Percentiles rank a stretch among this genome's conserved stretches.
Conservation (phyloP, 2,797 vertebrate genomes). For the Liasis olivaceus region DNA sequence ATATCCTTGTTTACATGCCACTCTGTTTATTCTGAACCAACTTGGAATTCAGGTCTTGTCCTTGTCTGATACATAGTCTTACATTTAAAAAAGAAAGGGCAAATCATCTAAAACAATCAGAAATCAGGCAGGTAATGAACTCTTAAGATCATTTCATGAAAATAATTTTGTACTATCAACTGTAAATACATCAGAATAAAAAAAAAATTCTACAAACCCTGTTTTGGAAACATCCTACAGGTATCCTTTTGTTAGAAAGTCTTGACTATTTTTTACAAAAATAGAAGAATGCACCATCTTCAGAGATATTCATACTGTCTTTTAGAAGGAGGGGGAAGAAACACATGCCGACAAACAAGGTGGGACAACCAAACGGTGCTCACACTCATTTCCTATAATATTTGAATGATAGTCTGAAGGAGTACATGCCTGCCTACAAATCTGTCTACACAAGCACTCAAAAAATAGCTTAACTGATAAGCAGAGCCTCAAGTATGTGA, state of each 20-base stretch:
- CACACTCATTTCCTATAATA: neutral
- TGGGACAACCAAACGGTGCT: neutral
- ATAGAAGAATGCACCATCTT: neutral
- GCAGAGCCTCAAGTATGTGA: neutral
- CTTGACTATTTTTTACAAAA: neutral
- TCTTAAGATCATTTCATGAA: neutral
- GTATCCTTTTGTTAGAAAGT: neutral
- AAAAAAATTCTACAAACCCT: neutral
- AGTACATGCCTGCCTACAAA: neutral
- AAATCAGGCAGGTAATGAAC: neutral
- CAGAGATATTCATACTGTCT: neutral
- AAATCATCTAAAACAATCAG: neutral
- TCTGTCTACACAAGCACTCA: neutral
- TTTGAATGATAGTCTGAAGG: neutral
- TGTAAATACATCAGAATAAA: neutral
- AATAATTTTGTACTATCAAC: neutral
- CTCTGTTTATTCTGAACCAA: neutral
- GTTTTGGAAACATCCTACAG: neutral
- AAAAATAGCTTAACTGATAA: neutral
- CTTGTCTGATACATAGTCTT: neutral
- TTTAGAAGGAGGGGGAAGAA: neutral
- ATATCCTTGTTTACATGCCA: neutral
- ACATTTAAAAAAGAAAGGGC: neutral
- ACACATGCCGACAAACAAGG: neutral
- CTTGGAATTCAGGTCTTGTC: neutral